Evolutionary conservation across 2,888 invertebrate species (phyloP), one percentile per base, ranked within the genome.

Genomic region (Onthophagus sagittarius): DNA sequence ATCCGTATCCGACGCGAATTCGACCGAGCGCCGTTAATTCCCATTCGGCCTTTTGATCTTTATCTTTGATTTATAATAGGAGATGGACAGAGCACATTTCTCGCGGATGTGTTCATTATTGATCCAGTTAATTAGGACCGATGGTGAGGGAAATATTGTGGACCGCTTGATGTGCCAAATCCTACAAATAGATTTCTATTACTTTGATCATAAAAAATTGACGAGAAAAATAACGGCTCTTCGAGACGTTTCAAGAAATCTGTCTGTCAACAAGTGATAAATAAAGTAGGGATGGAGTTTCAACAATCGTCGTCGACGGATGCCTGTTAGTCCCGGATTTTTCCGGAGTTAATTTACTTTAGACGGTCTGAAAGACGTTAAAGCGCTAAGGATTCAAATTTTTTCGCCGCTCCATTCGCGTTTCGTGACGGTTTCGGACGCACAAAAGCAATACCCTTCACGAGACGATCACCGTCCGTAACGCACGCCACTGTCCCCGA

Each of bases 11-110:
- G 67, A 31, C 39, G 39, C 39, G 39, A 53, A 53, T 53, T 11
- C 39, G 39, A 53, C 39, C 39, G 39, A 53, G 39, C 39, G 39
- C 39, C 39, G 39, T 67, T 67, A 32, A 23, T 67, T 67, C 32
- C 67, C n/a, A 32, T 67, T 67, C 67, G 67, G 23, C 31, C 67
- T 67, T 67, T 67, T 67, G 67, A 67, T 67, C 67, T 67, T n/a
- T 67, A 15, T 31, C 15, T 31, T 23, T 67, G 67, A 67, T 67
- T 67, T 67, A 67, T 64, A 23, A 23, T 53, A 53, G 39, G 39
- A 53, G 39, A 53, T 53, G 39, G 39, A 53, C 39, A 11, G 39
- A 7, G 39, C 9, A 7, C 39, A 53, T 53, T 53, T 53, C 39
- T 53, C 39, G 39, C 39, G 39, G 39, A 53, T 53, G 39, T 53